These are phyloP conservation scores for Andrena chrysosceles DNA, from an alignment of 2,888 invertebrate species.

Conservation along the genomic window DNA sequence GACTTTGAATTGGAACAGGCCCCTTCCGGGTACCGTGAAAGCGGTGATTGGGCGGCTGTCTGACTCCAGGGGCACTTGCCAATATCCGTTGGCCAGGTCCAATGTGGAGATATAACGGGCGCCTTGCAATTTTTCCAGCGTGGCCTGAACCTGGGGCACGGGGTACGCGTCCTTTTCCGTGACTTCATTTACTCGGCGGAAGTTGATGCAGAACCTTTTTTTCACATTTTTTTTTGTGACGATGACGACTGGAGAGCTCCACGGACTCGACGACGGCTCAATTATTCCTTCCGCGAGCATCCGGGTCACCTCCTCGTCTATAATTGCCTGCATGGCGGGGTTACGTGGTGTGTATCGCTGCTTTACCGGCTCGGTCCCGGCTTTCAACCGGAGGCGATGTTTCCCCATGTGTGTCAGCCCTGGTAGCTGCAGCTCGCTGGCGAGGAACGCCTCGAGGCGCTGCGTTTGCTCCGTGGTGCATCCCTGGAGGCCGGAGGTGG, in stretches of 20 bases:
- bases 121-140: not conserved
- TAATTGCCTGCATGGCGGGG: not conserved
- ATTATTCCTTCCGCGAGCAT: not conserved
- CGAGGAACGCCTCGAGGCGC: too few species aligned
- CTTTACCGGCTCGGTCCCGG: too few species aligned
- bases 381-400: too few species aligned
- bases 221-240: not conserved
- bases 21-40: not conserved
- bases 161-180: not conserved
- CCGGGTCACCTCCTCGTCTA: not conserved
- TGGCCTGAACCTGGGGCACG: not conserved
- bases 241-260: not conserved
- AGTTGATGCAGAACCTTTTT: too few species aligned
- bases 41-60: not conserved
- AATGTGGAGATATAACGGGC: not conserved
- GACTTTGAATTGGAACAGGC: not conserved
- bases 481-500: too few species aligned
- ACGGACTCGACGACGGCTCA: not conserved
- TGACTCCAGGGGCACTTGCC: not conserved
- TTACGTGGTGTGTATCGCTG: not conserved
- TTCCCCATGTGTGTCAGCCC: too few species aligned
- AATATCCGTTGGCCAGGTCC: not conserved
- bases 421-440: too few species aligned
- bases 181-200: too few species aligned
- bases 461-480: too few species aligned